phyloP scores from a whole-genome alignment of 1,140 invertebrate species.

The Saxidomus purpurata region DNA sequence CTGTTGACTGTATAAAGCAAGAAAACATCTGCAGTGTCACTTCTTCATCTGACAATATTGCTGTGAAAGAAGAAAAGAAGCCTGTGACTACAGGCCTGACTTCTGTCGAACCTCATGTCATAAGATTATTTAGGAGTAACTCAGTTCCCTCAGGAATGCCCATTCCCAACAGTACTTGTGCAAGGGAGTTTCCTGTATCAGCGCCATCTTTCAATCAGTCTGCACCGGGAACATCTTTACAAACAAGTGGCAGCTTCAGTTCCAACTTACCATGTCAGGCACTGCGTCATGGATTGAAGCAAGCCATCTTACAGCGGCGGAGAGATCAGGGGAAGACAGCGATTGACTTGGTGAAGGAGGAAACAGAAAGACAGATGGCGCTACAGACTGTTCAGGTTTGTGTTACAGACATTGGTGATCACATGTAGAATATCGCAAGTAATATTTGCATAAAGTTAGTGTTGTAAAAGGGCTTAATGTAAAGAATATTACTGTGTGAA shows the following conservation, averaged over 20 bases:
- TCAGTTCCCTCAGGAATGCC: background rate
- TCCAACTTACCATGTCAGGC: background rate
- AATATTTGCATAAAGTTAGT: no score
- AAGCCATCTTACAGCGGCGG: background rate
- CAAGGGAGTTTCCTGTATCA: background rate
- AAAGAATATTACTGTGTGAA: no score
- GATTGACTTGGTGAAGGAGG: conserved; percentile 2
- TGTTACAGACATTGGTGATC: no score
- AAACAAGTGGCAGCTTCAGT: background rate
- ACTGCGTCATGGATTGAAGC: conserved; percentile 1
- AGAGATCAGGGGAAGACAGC: background rate
- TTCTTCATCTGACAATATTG: background rate
- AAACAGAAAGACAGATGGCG: background rate
- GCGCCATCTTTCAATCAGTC: background rate
- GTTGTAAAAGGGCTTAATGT: no score
- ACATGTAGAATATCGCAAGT: no score
- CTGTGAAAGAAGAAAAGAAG: background rate
- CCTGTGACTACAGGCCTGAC: background rate
- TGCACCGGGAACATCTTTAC: background rate
- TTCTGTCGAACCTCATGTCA: background rate
- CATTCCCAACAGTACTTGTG: background rate
- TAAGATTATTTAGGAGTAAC: background rate
- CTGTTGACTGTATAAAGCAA: background rate
- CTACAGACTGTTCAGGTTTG: background rate
- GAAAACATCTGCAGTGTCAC: background rate